Evolutionary conservation across 1,140 invertebrate genomes (phyloP), one percentile per base, ranked within the genome.

Genomic region (Scylla paramamosain): DNA sequence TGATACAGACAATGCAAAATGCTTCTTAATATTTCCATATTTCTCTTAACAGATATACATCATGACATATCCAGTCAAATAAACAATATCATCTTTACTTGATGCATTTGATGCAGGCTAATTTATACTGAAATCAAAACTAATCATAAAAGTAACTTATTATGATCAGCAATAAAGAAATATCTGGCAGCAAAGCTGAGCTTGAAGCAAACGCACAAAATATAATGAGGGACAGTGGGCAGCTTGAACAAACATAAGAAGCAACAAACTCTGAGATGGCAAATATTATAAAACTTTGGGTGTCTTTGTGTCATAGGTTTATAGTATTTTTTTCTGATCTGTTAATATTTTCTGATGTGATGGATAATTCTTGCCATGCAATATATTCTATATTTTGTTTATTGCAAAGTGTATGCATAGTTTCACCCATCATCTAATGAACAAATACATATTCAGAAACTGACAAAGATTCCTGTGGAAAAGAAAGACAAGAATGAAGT

Each of bases 1-100:
- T 77, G n/a, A n/a, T 77, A 77, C 67, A 77, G 4, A n/a, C 67
- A 77, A 77, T 77, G 67, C 67, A 77, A 77, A 77, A 77, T 77
- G 67, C 67, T 77, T n/a, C 20, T 77, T n/a, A n/a, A n/a, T 77
- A 77, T 77, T n/a, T 77, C 8, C 67, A n/a, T 77, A 7, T 77
- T n/a, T n/a, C 16, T 59, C 16, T n/a, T 25, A n/a, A 77, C 25
- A 77, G 20, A n/a, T 77, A 77, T 77, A 77, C 67, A 77, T 77
- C 67, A 77, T 77, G 67, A 77, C 67, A n/a, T 77, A 77, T 77
- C 20, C n/a, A 77, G 25, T 77, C 67, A 77, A 77, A 77, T 77
- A 77, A n/a, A 77, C 67, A 77, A 77, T n/a, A 77, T 77, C 2
- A 77, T 77, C 3, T n/a, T n/a, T n/a, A 77, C 12, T n/a, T 77